Conservation (phyloP, 2,888 invertebrate genomes). For the Antitype chi region DNA sequence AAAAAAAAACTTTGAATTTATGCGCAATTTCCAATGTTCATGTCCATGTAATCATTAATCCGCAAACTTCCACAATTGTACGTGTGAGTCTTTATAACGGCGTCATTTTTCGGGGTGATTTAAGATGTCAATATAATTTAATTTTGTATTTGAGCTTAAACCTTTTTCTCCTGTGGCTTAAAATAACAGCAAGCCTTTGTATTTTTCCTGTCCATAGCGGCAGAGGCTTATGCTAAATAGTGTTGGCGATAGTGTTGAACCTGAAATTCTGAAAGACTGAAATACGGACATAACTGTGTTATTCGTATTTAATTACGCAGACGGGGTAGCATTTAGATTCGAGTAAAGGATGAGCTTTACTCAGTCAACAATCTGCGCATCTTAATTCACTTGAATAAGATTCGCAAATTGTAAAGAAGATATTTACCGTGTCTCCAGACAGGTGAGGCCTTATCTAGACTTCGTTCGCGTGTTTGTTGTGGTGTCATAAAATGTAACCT, state of each 20-base stretch:
- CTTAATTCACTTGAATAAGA: neutral
- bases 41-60: neutral
- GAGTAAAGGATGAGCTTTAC: neutral
- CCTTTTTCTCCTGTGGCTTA: neutral
- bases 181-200: neutral
- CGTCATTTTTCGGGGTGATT: neutral
- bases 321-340: neutral
- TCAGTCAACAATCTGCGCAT: too few species aligned
- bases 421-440: neutral
- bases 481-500: too few species aligned
- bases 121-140: neutral
- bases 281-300: neutral
- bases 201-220: neutral
- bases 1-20: neutral
- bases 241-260: neutral
- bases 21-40: neutral
- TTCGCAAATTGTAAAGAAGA: neutral
- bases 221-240: neutral
- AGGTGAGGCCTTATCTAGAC: neutral
- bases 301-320: constrained; percentile 2
- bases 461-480: neutral
- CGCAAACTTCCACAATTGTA: neutral
- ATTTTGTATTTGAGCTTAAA: neutral
- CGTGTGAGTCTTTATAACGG: neutral
- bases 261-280: neutral